Evolutionary conservation across 2,113 vertebrate species (phyloP), one percentile per base, ranked within the genome.

Genomic region (Macquaria australasica): DNA sequence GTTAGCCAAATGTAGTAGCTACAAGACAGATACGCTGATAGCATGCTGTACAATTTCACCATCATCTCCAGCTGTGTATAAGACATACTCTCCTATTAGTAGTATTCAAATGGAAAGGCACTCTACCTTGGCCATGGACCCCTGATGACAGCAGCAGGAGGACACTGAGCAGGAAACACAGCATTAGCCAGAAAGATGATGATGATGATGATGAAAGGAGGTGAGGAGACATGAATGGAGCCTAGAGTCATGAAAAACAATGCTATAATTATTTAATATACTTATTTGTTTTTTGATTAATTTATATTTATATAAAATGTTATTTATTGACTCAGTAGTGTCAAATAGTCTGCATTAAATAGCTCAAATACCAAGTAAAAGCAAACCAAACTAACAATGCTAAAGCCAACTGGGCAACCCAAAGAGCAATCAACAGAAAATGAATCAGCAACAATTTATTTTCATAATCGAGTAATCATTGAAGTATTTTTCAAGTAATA

Each of bases 81-180:
- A 28, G 4, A 79, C 18, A 45, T 41, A 16, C 4, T 28, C 9
- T 58, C 45, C 14, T 66, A 4, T 56, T 4, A 48, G 28, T 11
- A 48, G 7, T 9, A n/a, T 8, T 50, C 4, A 74, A 21, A 59
- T 8, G 21, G 2, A 50, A 48, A 20, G 1, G 4, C 10, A 41
- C 21, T n/a, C 0, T 92, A 96, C 96, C 96, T 95, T 96, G 96
- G 48, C 93, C 76, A 39, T 88, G 86, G 88, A 94, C 95, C 23
- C 72, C 91, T 20, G 94, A 74, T 58, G 90, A 82, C 78, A 95
- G 88, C 78, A 94, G 86, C 76, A 95, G 81, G 3, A 86, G 34
- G 71, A 91, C 43, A 45, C 82, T 55, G 62, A 90, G 67, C 67
- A 90, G 83, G 63, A 87, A 73, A 67, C 53, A 53, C 83, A 86